These are phyloP conservation scores for Eurois occulta DNA, from an alignment of 2,888 invertebrate species.

Conservation along the genomic window DNA sequence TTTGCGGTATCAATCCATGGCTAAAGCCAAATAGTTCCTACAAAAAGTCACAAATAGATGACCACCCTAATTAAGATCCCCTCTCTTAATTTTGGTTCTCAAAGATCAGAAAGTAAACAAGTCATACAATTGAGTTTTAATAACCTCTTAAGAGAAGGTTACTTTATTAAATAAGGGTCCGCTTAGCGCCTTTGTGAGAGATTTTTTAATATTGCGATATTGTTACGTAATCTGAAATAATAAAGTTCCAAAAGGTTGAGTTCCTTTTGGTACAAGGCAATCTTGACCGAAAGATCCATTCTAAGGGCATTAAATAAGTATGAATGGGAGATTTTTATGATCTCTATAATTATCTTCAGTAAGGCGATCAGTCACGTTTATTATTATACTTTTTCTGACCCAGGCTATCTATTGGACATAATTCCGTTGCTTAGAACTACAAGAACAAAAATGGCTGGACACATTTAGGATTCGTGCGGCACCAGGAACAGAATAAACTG, in stretches of 20 bases:
- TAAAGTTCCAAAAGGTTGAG: too few species aligned
- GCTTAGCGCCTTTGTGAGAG: slow-evolving; percentile 14
- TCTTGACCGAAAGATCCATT: not conserved
- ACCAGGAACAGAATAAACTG: not conserved
- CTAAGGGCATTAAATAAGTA: not conserved
- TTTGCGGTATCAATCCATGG: not conserved
- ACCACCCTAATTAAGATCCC: not conserved
- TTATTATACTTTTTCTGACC: not conserved
- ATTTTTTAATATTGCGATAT: slow-evolving; percentile 25
- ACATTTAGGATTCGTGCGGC: not conserved
- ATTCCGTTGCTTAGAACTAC: not conserved
- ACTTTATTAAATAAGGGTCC: slow-evolving; percentile 20
- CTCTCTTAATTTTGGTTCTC: slow-evolving; percentile 13
- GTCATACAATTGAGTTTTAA: slow-evolving; percentile 22
- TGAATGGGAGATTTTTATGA: not conserved
- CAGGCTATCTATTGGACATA: too few species aligned
- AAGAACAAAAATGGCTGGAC: not conserved
- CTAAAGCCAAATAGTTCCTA: not conserved
- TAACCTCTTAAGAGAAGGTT: slow-evolving; percentile 23
- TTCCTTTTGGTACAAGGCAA: slow-evolving; percentile 5
- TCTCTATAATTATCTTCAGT: not conserved
- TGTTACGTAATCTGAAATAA: slow-evolving; percentile 12
- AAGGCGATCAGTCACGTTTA: too few species aligned
- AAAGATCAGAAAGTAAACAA: slow-evolving; percentile 22
- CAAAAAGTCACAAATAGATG: not conserved